Base-by-base conservation (phyloP, 2,888 invertebrate species). In the Xestia xanthographa region DNA sequence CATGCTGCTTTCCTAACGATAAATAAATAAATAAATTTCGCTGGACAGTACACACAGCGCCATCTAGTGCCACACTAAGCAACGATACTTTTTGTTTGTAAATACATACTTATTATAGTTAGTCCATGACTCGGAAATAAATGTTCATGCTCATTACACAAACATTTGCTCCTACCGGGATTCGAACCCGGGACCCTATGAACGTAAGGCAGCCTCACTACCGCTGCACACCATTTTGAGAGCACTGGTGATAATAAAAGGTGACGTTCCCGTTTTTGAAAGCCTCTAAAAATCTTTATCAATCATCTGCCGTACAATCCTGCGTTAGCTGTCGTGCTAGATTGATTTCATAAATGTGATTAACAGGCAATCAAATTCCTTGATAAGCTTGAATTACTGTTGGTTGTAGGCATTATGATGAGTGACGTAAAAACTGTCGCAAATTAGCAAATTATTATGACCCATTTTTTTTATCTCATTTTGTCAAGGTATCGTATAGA, bases 401-500 rank as follows among this genome's bases (percentile, higher is more conserved):
- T 38, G 0, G 11, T 22, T 73, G 38, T 48, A 60, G 17, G n/a
- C 34, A 53, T 17, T 38, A 17, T 26, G 22, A 41, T 26, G 22
- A 41, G 17, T 72, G 38, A 72, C 41, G 41, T 22, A 26, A 41
- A n/a, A 73, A 34, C 45, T 38, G 11, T 26, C 58, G 41, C 29
- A 60, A 69, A 56, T n/a, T 50, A 67, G 14, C 29, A 50, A 14
- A 62, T 62, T 43, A 29, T 20, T 62, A 29, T 65, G 26, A 29
- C 20, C 63, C 9, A 9, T 29, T 63, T 45, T 60, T 45, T 60
- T 65, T 38, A 75, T 65, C 75, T 65, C 34, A 56, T 17, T 38
- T 63, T 63, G 53, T 75, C 63, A 75, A 75, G 45, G 45, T 48
- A 22, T 60, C 0, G 29, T 58, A 20, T 58, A 20, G 29, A 58